Conservation (phyloP, 2,888 invertebrate genomes). For the Pyrochroa serraticornis region DNA sequence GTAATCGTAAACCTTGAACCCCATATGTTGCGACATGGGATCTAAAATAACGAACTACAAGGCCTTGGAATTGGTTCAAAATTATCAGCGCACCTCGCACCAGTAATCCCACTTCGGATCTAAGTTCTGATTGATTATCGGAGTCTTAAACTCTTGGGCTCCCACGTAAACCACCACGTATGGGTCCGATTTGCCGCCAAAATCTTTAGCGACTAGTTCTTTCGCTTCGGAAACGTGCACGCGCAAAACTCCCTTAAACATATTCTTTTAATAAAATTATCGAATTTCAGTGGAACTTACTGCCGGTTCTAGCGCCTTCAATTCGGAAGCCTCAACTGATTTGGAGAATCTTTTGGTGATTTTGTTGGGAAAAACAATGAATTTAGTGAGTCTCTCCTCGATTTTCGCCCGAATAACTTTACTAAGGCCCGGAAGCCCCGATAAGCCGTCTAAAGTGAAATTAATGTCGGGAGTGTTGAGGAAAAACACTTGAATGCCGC, state of each 20-base stretch:
- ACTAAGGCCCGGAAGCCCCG: constrained; percentile 88
- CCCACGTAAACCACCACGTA: constrained; percentile 90
- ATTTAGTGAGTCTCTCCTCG: constrained; percentile 55
- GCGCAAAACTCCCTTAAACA: constrained; percentile 81
- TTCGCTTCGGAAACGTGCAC: constrained; percentile 92
- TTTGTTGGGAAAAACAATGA: constrained; percentile 94
- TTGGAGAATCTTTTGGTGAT: constrained; percentile 85
- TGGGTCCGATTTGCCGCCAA: constrained; percentile 94
- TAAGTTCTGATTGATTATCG: constrained; percentile 87
- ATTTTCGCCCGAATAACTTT: constrained; percentile 45
- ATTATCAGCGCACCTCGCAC: constrained; percentile 79
- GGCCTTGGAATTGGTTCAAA: not conserved
- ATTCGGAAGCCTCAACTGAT: constrained; percentile 76
- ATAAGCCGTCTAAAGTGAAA: constrained; percentile 93
- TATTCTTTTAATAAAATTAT: constrained; percentile 20
- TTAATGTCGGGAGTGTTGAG: constrained; percentile 93
- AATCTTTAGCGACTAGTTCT: constrained; percentile 93
- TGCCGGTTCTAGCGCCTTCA: constrained; percentile 90
- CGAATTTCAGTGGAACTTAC: constrained; percentile 57
- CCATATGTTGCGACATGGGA: constrained; percentile 45
- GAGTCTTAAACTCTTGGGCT: constrained; percentile 88
- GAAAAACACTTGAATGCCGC: constrained; percentile 93
- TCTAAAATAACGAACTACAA: constrained; percentile 49
- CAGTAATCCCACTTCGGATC: constrained; percentile 96
- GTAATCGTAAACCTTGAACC: constrained; percentile 48